Percentiles rank a stretch among this genome's conserved stretches.
Conservation (phyloP, 2,113 vertebrate species). For the Oreochromis niloticus region DNA sequence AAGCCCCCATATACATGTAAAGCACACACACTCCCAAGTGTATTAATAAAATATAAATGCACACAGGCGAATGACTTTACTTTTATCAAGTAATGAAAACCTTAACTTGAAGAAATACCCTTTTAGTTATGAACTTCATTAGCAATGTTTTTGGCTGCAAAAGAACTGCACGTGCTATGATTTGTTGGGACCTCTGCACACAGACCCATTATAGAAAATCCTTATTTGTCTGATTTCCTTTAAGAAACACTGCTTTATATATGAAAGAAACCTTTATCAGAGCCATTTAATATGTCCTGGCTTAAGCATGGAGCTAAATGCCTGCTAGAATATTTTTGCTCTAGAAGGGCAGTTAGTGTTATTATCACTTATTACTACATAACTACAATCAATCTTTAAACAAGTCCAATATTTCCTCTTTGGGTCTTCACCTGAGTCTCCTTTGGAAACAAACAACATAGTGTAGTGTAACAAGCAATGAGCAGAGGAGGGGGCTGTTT, state of each 20-base stretch:
- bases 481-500: constrained; percentile 65
- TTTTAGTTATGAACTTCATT: neutral
- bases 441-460: constrained; percentile 1
- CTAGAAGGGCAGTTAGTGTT: neutral
- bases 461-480: constrained; percentile 33
- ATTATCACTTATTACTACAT: constrained; percentile 41
- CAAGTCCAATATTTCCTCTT: constrained; percentile 14
- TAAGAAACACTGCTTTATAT: constrained; percentile 1
- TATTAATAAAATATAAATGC: neutral
- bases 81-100: neutral
- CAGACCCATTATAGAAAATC: constrained; percentile 7
- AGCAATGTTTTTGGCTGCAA: neutral
- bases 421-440: constrained; percentile 2
- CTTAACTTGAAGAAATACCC: neutral
- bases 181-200: neutral
- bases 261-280: constrained; percentile 30
- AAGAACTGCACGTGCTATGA: neutral
- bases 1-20: neutral
- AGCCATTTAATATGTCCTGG: constrained; percentile 36
- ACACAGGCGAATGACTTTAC: neutral
- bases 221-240: neutral
- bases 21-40: neutral
- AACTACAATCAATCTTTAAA: constrained; percentile 8
- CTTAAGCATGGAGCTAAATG: constrained; percentile 33
- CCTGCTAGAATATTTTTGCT: constrained; percentile 21